These are phyloP conservation scores for Siniperca obscura DNA, from an alignment of 2,797 vertebrate genomes.

Conservation along the genomic window DNA sequence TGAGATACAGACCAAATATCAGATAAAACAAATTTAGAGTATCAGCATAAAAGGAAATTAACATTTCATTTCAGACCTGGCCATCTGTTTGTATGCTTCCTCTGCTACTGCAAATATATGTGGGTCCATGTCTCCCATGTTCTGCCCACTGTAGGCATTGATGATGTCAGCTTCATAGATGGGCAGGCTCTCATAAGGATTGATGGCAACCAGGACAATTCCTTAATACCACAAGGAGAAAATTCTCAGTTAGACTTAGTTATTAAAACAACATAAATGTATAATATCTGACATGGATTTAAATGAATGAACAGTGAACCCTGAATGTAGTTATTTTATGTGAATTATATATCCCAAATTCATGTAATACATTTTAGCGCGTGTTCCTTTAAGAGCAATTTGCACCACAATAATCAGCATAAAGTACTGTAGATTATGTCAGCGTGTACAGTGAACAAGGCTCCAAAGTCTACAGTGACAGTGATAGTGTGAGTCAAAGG, in stretches of 20 bases:
- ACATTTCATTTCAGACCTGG: constrained; percentile 84
- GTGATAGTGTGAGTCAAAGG: constrained; percentile 68
- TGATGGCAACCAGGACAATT: constrained; percentile 97
- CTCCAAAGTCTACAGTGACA: constrained; percentile 82
- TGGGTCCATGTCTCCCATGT: constrained; percentile 98
- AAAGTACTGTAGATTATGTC: constrained; percentile 51
- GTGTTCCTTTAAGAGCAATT: constrained; percentile 66
- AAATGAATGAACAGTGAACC: not conserved
- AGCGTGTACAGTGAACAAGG: constrained; percentile 51
- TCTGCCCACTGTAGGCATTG: constrained; percentile 95
- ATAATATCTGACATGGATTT: constrained; percentile 2
- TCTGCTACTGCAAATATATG: constrained; percentile 99
- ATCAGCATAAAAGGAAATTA: not conserved
- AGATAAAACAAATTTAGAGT: not conserved
- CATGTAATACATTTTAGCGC: not conserved
- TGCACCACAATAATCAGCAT: constrained; percentile 51
- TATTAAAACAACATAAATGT: not conserved
- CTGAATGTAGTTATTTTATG: not conserved
- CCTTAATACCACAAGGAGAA: constrained; percentile 78
- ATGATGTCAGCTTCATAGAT: constrained; percentile 98
- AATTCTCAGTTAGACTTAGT: not conserved
- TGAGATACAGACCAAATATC: constrained; percentile 4
- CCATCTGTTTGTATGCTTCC: constrained; percentile 98
- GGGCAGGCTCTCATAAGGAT: constrained; percentile 95
- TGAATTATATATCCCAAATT: not conserved